phyloP scores from a whole-genome alignment of 2,797 vertebrate genomes.

The Stomatorhinus walkeri region DNA sequence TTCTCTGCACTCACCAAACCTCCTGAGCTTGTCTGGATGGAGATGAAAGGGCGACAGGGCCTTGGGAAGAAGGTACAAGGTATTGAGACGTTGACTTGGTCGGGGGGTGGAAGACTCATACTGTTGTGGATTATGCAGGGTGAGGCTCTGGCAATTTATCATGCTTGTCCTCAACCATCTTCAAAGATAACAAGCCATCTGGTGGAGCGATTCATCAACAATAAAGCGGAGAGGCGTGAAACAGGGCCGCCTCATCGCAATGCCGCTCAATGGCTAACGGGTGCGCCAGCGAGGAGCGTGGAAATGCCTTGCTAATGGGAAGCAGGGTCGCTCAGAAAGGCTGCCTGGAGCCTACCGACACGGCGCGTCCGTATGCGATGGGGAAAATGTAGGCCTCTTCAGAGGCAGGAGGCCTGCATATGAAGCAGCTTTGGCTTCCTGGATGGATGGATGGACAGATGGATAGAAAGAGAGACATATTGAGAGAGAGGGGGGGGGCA shows the following conservation, averaged over 20 bases:
- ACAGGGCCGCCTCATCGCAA: conserved; percentile 66
- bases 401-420: neutral
- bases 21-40: conserved; percentile 60
- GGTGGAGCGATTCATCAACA: conserved; percentile 82
- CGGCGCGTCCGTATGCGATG: neutral
- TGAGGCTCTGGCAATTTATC: conserved; percentile 75
- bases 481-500: neutral
- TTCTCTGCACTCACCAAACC: conserved; percentile 44
- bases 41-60: conserved; percentile 59
- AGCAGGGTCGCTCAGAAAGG: conserved; percentile 51
- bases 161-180: conserved; percentile 77
- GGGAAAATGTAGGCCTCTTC: neutral
- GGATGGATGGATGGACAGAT: neutral
- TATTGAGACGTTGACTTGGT: conserved; percentile 58
- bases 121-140: conserved; percentile 61
- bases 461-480: neutral
- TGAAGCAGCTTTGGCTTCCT: neutral
- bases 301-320: conserved; percentile 72
- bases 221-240: conserved; percentile 77
- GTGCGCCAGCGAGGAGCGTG: conserved; percentile 63
- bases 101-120: conserved; percentile 30
- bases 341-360: neutral
- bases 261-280: conserved; percentile 68
- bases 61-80: conserved; percentile 59
- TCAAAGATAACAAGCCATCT: conserved; percentile 92